Evolutionary conservation across 2,113 vertebrate species (phyloP), one percentile per base, ranked within the genome.

Genomic region (Trachemys scripta): DNA sequence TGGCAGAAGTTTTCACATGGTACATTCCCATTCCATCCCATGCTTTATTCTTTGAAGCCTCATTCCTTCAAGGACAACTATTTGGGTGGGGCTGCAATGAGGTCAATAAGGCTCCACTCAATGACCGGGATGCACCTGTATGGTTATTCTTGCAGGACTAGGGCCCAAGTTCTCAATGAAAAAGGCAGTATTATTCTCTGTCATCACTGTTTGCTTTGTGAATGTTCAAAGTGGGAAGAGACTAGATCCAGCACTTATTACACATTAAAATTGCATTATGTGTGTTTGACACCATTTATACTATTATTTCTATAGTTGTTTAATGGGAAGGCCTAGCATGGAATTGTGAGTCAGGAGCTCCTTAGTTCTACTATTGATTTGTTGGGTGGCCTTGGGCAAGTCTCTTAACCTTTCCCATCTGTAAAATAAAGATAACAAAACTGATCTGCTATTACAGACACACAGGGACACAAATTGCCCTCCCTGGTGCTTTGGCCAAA

Each of bases 231-330:
- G 59, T 81, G 90, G 88, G 88, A 95, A 94, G 88, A 96, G 91
- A 84, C 91, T 22, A 78, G 29, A 96, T 97, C 88, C 95, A 97
- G 95, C 91, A 95, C 96, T 96, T 95, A 97, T 94, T 14, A 57
- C 13, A 95, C 96, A 95, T 97, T 94, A 92, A 96, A 92, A 96
- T 88, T 95, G 96, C 95, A 95, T 97, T 96, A 93, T 87, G 95
- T 10, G 9, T 42, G 19, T 72, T 72, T 72, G 35, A 72, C 35
- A 22, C 96, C 92, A 95, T 96, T 95, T 91, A 92, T 96, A 80
- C 94, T 95, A 89, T 95, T 96, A 93, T 94, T 89, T 94, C 29
- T 2, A 87, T 93, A 96, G 92, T 89, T 97, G 96, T 97, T 97
- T 97, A 97, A 96, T 22, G 69, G 10, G n/a, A 72, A 20, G n/a